Percentiles rank a stretch among this genome's conserved stretches.
Evolutionary conservation across 2,797 vertebrate species (phyloP).

Genomic region (Ptychadena robeensis): DNA sequence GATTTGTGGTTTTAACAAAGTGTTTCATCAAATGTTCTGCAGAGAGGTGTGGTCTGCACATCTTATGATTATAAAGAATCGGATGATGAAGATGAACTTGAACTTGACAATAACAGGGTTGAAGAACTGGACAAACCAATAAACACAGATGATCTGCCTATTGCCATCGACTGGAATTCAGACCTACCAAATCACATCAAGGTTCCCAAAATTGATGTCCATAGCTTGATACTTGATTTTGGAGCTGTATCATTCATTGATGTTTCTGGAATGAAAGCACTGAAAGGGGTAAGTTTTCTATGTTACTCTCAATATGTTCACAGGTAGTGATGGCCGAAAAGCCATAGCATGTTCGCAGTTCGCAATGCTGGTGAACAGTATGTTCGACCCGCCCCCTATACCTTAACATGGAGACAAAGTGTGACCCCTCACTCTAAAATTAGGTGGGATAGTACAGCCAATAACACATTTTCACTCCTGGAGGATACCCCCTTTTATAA

Average conservation of each 20-base stretch:
- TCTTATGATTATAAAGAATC: conserved; percentile 71
- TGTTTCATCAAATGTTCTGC: conserved; percentile 31
- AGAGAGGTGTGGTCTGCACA: conserved; percentile 82
- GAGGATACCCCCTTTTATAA: too few species aligned
- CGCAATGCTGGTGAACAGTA: too few species aligned
- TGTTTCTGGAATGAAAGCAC: conserved; percentile 86
- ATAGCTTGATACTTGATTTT: conserved; percentile 93
- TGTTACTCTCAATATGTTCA: too few species aligned
- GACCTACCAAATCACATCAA: conserved; percentile 80
- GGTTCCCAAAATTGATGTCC: conserved; percentile 82
- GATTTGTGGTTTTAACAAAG: too few species aligned
- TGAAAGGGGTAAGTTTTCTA: conserved; percentile 79
- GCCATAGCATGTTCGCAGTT: too few species aligned
- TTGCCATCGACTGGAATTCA: conserved; percentile 82
- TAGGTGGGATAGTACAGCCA: too few species aligned
- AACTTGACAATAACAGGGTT: conserved; percentile 76
- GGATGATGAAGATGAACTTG: conserved; percentile 74
- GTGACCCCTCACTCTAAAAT: too few species aligned
- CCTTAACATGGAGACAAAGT: too few species aligned
- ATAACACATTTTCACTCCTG: too few species aligned
- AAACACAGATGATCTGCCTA: conserved; percentile 81
- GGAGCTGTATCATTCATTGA: conserved; percentile 92
- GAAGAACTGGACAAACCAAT: conserved; percentile 85
- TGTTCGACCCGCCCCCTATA: too few species aligned
- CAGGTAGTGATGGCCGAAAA: too few species aligned